These are phyloP conservation scores for Harpalus rufipes DNA, from an alignment of 2,888 invertebrate species.

Conservation along the genomic window DNA sequence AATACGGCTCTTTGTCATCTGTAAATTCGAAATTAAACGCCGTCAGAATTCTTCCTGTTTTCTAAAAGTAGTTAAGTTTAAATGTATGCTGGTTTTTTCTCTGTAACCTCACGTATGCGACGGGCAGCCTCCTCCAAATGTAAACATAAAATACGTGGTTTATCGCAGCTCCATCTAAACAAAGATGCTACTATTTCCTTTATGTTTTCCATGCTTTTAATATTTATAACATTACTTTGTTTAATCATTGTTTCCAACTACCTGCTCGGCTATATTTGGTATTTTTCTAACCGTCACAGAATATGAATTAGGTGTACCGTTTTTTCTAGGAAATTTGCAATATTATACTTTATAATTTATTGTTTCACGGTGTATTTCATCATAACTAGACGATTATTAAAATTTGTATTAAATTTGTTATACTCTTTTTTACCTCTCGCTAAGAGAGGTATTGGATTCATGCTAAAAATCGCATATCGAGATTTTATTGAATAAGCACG, in stretches of 20 bases:
- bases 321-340: background rate
- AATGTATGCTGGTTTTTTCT: constrained; percentile 52
- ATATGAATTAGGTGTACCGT: constrained; percentile 6
- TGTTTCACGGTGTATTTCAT: too few species aligned
- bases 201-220: constrained; percentile 54
- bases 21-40: constrained; percentile 65
- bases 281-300: constrained; percentile 21
- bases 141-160: constrained; percentile 60
- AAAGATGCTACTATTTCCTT: constrained; percentile 57
- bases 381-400: too few species aligned
- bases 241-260: constrained; percentile 41
- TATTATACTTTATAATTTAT: background rate
- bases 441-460: too few species aligned
- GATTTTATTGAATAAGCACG: too few species aligned
- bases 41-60: constrained; percentile 43
- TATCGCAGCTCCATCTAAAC: constrained; percentile 50
- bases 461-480: too few species aligned
- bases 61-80: constrained; percentile 50
- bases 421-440: too few species aligned
- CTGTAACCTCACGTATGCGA: constrained; percentile 31
- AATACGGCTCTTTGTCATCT: constrained; percentile 74
- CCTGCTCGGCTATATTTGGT: constrained; percentile 24
- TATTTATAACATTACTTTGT: constrained; percentile 52
- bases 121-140: constrained; percentile 24
- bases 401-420: too few species aligned